A percentile compares a stretch with the other conserved stretches of the same genome.
phyloP scores from a whole-genome alignment of 2,797 vertebrate genomes.

The Cottoperca gobio region DNA sequence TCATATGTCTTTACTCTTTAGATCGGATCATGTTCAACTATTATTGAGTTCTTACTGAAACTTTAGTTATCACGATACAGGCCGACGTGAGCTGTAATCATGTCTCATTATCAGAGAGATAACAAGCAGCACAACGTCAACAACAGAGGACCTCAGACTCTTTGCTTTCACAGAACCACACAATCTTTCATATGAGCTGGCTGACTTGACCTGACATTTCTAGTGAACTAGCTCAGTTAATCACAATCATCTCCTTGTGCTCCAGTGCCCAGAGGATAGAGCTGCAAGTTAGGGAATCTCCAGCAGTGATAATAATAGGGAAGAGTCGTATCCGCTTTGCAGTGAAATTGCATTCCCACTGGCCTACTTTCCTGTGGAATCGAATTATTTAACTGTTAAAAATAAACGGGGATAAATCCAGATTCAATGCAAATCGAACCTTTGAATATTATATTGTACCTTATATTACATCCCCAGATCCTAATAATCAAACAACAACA shows the following conservation, averaged over 20 bases:
- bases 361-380: conserved; percentile 50
- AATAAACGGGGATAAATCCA: not conserved
- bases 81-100: not conserved
- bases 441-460: not conserved
- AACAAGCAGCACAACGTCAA: conserved; percentile 20
- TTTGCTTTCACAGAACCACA: conserved; percentile 8
- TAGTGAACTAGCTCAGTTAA: conserved; percentile 28
- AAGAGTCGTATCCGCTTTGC: conserved; percentile 17
- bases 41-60: not conserved
- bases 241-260: conserved; percentile 39
- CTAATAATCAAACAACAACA: not conserved
- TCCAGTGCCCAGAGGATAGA: conserved; percentile 28
- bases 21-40: not conserved
- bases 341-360: conserved; percentile 37
- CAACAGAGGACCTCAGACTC: conserved; percentile 4
- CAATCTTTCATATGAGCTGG: conserved; percentile 28
- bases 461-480: not conserved
- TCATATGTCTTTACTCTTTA: not conserved
- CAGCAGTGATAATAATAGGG: not conserved
- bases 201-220: conserved; percentile 54
- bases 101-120: conserved; percentile 30
- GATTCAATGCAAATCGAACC: not conserved
- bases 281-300: conserved; percentile 1
- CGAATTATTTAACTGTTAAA: conserved; percentile 30
- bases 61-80: conserved; percentile 1